phyloP scores from a whole-genome alignment of 1,140 invertebrate species.

The Danaus melanippus region DNA sequence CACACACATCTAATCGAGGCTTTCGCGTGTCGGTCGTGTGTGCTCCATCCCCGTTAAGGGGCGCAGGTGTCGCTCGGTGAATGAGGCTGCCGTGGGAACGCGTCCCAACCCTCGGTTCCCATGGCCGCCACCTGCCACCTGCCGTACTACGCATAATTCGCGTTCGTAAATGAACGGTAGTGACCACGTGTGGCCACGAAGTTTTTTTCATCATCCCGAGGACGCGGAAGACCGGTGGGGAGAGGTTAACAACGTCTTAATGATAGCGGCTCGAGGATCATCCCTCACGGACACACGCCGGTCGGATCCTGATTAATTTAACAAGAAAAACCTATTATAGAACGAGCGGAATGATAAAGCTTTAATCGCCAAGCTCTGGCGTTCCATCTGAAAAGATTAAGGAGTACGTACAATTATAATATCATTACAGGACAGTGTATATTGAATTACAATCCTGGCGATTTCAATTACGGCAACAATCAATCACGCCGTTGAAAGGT shows the following conservation, averaged over 20 bases:
- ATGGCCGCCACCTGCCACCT: constrained; percentile 61
- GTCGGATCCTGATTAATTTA: constrained; percentile 37
- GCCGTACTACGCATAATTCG: constrained; percentile 70
- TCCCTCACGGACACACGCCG: constrained; percentile 43
- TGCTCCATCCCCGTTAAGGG: constrained; percentile 62
- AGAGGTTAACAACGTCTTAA: constrained; percentile 67
- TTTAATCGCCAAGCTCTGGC: constrained; percentile 15
- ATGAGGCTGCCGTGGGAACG: constrained; percentile 66
- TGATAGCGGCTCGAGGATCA: constrained; percentile 43
- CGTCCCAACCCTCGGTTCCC: constrained; percentile 61
- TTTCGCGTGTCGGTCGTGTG: constrained; percentile 66
- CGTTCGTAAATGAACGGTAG: constrained; percentile 70
- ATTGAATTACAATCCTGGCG: constrained; percentile 21
- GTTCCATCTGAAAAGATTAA: constrained; percentile 4
- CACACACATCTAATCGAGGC: constrained; percentile 47
- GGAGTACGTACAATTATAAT: constrained; percentile 17
- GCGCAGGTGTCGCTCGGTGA: constrained; percentile 60
- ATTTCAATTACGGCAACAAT: constrained; percentile 21
- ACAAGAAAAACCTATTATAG: constrained; percentile 42
- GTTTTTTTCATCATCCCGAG: constrained; percentile 48
- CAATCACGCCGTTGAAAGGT: constrained; percentile 20
- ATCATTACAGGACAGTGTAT: constrained; percentile 10
- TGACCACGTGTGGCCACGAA: constrained; percentile 60
- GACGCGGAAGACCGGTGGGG: constrained; percentile 64
- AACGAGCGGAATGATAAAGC: constrained; percentile 15